A percentile compares a stretch with the other conserved stretches of the same genome.
Conservation (phyloP, 2,113 vertebrate species). For the Orycteropus afer region DNA sequence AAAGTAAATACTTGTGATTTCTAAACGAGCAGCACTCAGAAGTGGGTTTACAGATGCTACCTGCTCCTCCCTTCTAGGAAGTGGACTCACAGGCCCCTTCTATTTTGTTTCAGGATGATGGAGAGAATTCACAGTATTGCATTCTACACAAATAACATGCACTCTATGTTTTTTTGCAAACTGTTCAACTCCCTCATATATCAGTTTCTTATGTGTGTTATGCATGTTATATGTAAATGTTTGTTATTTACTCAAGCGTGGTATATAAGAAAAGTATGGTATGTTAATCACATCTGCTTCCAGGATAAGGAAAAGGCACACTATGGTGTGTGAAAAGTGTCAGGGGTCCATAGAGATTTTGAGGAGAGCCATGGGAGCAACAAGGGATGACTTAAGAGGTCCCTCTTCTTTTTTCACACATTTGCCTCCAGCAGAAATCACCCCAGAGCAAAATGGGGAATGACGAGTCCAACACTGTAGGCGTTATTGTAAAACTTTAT, state of each 20-base stretch:
- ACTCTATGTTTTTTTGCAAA: no score
- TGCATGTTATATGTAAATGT: no score
- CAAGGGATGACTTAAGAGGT: background rate
- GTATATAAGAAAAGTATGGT: no score
- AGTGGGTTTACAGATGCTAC: background rate
- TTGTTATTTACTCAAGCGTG: no score
- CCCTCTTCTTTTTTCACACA: background rate
- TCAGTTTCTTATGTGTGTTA: no score
- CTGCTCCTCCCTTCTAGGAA: background rate
- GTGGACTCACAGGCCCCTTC: background rate
- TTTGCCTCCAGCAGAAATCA: background rate
- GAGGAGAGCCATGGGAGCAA: background rate
- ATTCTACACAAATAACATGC: no score
- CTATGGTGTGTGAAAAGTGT: background rate
- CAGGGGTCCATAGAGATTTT: background rate
- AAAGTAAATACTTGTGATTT: background rate
- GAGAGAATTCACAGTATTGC: background rate
- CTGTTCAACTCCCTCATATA: no score
- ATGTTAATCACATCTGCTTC: no score
- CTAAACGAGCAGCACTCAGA: background rate
- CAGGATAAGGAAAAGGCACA: background rate
- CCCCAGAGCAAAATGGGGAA: background rate
- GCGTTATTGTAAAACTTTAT: background rate
- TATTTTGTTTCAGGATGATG: background rate
- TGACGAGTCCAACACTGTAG: accelerated